Conservation (phyloP, 2,113 vertebrate species). For the Hypanus sabinus region DNA sequence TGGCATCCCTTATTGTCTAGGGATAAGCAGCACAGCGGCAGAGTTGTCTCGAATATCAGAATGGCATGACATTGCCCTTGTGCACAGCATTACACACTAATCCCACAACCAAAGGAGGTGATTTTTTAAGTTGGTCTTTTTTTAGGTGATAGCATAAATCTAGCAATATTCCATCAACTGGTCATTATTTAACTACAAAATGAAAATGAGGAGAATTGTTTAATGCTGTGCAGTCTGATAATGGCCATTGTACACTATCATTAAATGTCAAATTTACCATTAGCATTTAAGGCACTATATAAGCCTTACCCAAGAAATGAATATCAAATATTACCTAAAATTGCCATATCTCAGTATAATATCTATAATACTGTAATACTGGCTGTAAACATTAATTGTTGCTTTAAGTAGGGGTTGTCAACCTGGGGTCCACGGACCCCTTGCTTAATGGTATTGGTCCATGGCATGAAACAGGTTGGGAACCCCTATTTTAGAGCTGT, state of each 20-base stretch:
- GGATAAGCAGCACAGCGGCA: slow-evolving; percentile 4
- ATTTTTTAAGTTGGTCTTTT: neutral
- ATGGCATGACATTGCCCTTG: neutral
- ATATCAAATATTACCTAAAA: neutral
- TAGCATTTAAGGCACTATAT: neutral
- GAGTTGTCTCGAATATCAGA: neutral
- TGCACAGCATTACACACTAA: neutral
- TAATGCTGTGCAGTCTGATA: neutral
- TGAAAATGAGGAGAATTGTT: neutral
- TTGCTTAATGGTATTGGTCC: too few relatives aligned
- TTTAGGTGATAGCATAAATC: neutral
- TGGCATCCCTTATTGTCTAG: slow-evolving; percentile 27
- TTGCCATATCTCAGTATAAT: too few relatives aligned
- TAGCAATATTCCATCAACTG: neutral
- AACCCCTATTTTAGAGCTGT: too few relatives aligned
- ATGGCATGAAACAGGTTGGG: too few relatives aligned
- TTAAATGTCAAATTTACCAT: neutral
- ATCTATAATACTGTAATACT: too few relatives aligned
- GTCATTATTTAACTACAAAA: neutral
- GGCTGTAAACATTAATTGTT: too few relatives aligned
- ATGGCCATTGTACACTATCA: neutral
- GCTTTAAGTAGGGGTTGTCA: too few relatives aligned
- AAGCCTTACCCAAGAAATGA: neutral
- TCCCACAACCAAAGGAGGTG: neutral
- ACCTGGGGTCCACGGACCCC: too few relatives aligned